phyloP scores from a whole-genome alignment of 2,888 invertebrate genomes.

The Drosophila vallismaia region DNA sequence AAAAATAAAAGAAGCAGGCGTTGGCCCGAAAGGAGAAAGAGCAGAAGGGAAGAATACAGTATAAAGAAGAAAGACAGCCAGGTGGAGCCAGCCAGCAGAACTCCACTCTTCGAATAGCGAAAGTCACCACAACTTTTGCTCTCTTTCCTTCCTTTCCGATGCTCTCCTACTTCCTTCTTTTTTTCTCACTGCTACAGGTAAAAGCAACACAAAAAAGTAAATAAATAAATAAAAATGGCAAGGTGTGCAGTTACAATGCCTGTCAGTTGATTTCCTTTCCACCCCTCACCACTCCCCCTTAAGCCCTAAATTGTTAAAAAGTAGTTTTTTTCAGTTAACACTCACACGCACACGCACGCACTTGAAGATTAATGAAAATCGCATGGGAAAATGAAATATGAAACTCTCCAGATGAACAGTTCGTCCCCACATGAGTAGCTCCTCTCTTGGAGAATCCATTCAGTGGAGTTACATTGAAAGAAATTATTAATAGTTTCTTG shows the following conservation, averaged over 20 bases:
- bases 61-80: neutral
- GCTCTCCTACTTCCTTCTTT: conserved; percentile 6
- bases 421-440: conserved; percentile 28
- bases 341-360: conserved; percentile 17
- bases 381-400: conserved; percentile 72
- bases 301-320: conserved; percentile 56
- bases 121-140: conserved; percentile 48
- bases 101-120: conserved; percentile 35
- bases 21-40: conserved; percentile 29
- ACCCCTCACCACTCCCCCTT: conserved; percentile 1
- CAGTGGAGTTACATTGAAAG: conserved; percentile 5
- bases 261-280: conserved; percentile 9
- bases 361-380: conserved; percentile 65
- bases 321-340: conserved; percentile 42
- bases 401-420: conserved; percentile 46
- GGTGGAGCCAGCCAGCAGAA: conserved; percentile 20
- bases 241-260: conserved; percentile 46
- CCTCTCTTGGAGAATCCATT: conserved; percentile 13
- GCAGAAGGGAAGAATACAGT: neutral
- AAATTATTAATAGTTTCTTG: neutral
- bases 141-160: conserved; percentile 31
- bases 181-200: conserved; percentile 25
- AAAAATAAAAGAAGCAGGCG: conserved; percentile 47
- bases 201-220: conserved; percentile 2
- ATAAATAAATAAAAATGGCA: conserved; percentile 26